Percentiles rank a stretch among this genome's conserved stretches.
phyloP scores from a whole-genome alignment of 2,888 invertebrate genomes.

The Subacronicta megacephala region DNA sequence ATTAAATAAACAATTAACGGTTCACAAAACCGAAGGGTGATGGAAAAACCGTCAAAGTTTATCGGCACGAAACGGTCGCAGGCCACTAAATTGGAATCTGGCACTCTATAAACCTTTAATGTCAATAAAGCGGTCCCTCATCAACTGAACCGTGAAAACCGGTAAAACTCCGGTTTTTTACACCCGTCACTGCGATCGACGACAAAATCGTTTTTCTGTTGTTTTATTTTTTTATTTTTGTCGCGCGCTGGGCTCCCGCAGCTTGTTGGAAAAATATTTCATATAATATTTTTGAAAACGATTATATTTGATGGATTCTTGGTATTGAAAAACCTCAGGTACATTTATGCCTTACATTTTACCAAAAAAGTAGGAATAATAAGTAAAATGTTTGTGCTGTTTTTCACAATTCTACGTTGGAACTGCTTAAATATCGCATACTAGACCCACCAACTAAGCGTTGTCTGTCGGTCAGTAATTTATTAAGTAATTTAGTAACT shows the following conservation, averaged over 20 bases:
- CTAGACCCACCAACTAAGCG: no score
- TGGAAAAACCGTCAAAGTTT: conserved; percentile 67
- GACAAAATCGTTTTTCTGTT: conserved; percentile 32
- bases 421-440: no score
- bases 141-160: conserved; percentile 75
- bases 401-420: no score
- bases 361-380: no score
- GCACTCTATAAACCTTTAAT: conserved; percentile 80
- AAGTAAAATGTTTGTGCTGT: no score
- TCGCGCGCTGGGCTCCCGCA: conserved; percentile 10
- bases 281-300: neutral
- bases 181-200: conserved; percentile 25
- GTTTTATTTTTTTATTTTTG: conserved; percentile 16
- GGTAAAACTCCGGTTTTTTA: conserved; percentile 70
- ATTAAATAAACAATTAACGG: conserved; percentile 61
- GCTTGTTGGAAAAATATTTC: conserved; percentile 2
- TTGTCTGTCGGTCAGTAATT: no score
- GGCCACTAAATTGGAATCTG: conserved; percentile 76
- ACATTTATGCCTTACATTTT: no score
- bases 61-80: conserved; percentile 63
- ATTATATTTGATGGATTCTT: neutral
- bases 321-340: neutral
- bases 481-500: no score
- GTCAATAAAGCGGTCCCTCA: conserved; percentile 80
- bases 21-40: conserved; percentile 48